Conservation (phyloP, 2,888 invertebrate genomes). For the Chrysodeixis includens region DNA sequence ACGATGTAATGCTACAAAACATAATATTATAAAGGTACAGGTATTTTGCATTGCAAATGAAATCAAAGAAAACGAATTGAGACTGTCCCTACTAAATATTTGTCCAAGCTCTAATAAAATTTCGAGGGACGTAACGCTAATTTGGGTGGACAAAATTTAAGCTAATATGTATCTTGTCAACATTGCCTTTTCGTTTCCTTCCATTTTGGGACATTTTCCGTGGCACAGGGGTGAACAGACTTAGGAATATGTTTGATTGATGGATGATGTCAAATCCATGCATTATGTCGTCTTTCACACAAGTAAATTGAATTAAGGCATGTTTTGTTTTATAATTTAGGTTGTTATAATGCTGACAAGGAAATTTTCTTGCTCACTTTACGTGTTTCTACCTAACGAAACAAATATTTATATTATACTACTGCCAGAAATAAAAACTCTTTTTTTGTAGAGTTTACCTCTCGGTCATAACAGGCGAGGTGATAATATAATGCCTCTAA, state of each 20-base stretch:
- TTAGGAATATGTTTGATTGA: conserved; percentile 2
- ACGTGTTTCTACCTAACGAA: no score
- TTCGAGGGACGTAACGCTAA: neutral
- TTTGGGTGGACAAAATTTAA: conserved; percentile 1
- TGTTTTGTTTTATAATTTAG: no score
- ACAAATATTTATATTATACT: no score
- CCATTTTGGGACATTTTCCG: conserved; percentile 1
- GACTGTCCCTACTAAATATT: conserved; percentile 4
- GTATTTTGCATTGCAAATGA: neutral
- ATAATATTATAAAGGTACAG: neutral
- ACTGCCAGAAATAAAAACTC: neutral
- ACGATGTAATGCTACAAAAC: no score
- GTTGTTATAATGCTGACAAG: no score
- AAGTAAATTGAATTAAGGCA: neutral
- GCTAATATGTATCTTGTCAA: conserved; percentile 4
- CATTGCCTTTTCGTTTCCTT: neutral
- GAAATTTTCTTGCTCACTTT: no score
- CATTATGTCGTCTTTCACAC: neutral
- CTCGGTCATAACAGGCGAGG: neutral
- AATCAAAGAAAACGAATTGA: neutral
- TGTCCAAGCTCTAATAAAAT: neutral
- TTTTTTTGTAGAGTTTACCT: neutral
- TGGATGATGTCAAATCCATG: neutral
- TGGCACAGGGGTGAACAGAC: neutral
- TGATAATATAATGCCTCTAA: neutral